Conservation (phyloP, 1,140 invertebrate genomes). For the Pinna nobilis region DNA sequence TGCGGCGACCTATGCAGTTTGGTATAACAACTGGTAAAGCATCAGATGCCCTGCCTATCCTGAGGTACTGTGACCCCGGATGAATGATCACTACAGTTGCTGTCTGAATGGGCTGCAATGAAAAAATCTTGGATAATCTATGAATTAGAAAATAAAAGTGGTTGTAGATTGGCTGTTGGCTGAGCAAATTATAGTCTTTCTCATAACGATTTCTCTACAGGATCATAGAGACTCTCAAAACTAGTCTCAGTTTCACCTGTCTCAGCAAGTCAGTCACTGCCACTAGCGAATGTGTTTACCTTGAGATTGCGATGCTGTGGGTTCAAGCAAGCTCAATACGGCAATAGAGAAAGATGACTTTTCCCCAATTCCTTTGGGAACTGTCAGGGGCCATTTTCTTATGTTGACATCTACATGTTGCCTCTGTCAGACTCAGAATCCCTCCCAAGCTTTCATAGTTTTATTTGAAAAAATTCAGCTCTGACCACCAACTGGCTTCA, state of each 20-base stretch:
- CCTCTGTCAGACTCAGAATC: too few relatives aligned
- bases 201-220: neutral
- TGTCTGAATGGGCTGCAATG: constrained; percentile 65
- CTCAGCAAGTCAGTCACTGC: neutral
- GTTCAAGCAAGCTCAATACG: too few relatives aligned
- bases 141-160: too few relatives aligned
- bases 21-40: constrained; percentile 88
- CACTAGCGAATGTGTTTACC: neutral
- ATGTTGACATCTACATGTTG: too few relatives aligned
- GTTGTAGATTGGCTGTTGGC: too few relatives aligned
- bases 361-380: too few relatives aligned
- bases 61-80: constrained; percentile 91
- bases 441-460: too few relatives aligned
- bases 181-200: neutral
- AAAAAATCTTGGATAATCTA: constrained; percentile 14
- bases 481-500: too few relatives aligned
- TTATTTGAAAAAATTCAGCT: too few relatives aligned
- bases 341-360: too few relatives aligned
- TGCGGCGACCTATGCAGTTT: constrained; percentile 86
- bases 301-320: too few relatives aligned
- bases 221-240: neutral
- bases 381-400: too few relatives aligned
- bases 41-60: constrained; percentile 93
- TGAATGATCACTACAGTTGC: constrained; percentile 89
- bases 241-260: neutral